Evolutionary conservation across 2,113 vertebrate genomes (phyloP).

Genomic region (Monarcha castaneiventris): DNA sequence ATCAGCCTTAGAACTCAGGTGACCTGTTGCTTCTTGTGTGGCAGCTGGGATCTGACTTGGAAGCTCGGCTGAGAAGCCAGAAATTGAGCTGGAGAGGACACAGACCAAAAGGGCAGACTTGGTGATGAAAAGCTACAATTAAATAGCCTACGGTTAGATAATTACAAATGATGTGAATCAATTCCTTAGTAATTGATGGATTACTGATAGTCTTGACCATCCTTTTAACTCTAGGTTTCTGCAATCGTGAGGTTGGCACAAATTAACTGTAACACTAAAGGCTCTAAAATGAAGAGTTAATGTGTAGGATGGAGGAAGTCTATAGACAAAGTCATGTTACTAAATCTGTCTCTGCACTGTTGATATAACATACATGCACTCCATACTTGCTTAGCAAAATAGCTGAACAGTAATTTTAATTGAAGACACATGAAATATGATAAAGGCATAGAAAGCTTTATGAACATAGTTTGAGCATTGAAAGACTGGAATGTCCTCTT

Average conservation of each 20-base stretch:
- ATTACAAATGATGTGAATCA: background rate
- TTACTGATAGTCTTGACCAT: background rate
- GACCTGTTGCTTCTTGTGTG: background rate
- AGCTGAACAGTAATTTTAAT: background rate
- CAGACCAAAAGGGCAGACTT: background rate
- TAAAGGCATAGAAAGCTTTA: background rate
- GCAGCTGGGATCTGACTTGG: background rate
- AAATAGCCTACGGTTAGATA: background rate
- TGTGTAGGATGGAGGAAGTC: background rate
- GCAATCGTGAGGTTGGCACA: background rate
- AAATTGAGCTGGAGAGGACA: background rate
- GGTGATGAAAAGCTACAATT: background rate
- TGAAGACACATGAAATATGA: background rate
- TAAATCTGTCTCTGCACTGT: background rate
- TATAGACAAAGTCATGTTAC: background rate
- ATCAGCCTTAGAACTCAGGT: background rate
- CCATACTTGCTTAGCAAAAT: background rate
- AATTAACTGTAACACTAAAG: background rate
- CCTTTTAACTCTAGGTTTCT: background rate
- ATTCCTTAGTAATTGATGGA: background rate
- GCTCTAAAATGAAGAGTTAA: background rate
- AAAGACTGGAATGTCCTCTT: background rate
- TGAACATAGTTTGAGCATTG: background rate
- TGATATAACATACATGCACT: background rate
- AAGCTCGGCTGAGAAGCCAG: background rate